Evolutionary conservation across 35 echinoderm and acorn worm genomes (phyloP).

Genomic region (Strongylocentrotus purpuratus): DNA sequence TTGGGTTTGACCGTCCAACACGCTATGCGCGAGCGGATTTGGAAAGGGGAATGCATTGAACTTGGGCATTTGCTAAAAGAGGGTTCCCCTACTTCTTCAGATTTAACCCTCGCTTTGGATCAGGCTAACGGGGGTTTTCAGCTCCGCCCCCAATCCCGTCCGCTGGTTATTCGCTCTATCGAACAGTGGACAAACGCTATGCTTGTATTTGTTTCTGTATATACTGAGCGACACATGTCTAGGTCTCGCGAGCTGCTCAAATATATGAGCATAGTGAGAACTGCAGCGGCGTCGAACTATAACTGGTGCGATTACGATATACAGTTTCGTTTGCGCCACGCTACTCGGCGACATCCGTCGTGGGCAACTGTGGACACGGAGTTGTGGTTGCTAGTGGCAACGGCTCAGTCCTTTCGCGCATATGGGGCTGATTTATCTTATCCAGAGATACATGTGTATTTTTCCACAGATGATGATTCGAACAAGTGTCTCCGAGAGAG

Average conservation of each 20-base stretch:
- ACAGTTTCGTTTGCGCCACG: slow-evolving; percentile 20
- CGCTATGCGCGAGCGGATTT: no score
- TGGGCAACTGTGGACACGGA: no score
- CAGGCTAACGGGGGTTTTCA: neutral
- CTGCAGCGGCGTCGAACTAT: neutral
- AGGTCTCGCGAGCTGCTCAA: slow-evolving; percentile 33
- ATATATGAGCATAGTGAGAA: slow-evolving; percentile 35
- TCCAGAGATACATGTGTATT: no score
- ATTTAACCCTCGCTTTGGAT: neutral
- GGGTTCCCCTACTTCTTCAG: neutral
- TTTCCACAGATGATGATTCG: no score
- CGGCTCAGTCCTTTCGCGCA: no score
- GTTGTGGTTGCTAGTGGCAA: no score
- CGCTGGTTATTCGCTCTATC: neutral
- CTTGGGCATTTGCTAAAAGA: no score
- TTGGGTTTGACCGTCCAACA: no score
- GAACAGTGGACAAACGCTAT: slow-evolving; percentile 42
- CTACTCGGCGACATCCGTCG: no score
- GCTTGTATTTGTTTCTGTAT: slow-evolving; percentile 41
- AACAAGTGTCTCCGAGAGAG: no score
- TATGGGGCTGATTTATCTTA: no score
- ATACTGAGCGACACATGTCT: slow-evolving; percentile 2
- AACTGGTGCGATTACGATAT: slow-evolving; percentile 45
- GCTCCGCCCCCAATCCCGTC: neutral
- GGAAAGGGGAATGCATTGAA: no score